These are phyloP conservation scores for Xanthia icteritia DNA, from an alignment of 2,888 invertebrate genomes.

Conservation along the genomic window DNA sequence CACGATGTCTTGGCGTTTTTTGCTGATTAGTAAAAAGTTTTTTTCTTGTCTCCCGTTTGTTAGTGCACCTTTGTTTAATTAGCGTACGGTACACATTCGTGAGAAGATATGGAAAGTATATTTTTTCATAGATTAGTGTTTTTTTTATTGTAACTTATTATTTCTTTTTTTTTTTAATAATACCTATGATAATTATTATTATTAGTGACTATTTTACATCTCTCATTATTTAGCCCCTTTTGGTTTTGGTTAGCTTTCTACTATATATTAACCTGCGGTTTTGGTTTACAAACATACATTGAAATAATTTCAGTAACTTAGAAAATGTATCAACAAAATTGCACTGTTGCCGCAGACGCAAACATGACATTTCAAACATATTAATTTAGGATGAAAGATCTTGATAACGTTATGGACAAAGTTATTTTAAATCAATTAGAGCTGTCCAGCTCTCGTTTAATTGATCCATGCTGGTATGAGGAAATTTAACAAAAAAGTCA, in stretches of 20 bases:
- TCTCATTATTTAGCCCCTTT: neutral
- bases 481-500: slow-evolving; percentile 32
- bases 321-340: neutral
- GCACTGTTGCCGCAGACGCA: neutral
- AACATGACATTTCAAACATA: slow-evolving; percentile 13
- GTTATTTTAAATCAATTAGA: slow-evolving; percentile 24
- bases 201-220: neutral
- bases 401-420: neutral
- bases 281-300: neutral
- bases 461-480: slow-evolving; percentile 35
- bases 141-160: neutral
- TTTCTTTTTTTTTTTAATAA: neutral
- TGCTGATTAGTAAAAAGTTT: slow-evolving; percentile 65
- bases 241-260: too few relatives aligned
- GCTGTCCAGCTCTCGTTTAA: slow-evolving; percentile 5
- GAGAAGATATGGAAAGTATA: slow-evolving; percentile 51
- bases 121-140: slow-evolving; percentile 8
- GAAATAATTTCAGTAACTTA: neutral
- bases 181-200: neutral
- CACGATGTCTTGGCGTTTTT: slow-evolving; percentile 81
- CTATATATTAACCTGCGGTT: too few relatives aligned
- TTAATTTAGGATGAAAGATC: neutral
- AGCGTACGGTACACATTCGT: slow-evolving; percentile 49
- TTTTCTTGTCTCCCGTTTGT: slow-evolving; percentile 55
- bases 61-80: slow-evolving; percentile 62